These are phyloP conservation scores for Ctenosaura bakeri DNA, from an alignment of 2,797 vertebrate species.

Conservation along the genomic window DNA sequence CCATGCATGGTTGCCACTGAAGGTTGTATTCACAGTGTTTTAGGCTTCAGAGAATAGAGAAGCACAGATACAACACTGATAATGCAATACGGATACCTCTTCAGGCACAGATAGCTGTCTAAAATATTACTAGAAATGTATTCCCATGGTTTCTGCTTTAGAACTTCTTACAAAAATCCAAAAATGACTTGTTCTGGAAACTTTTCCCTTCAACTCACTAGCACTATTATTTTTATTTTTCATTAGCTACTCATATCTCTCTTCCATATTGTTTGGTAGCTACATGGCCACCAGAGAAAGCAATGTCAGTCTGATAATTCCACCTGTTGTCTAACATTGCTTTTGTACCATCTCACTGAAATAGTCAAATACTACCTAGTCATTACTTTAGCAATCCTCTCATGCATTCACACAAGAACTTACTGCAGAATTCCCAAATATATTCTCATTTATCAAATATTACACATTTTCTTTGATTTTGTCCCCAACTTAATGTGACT, in stretches of 20 bases:
- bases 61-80: not conserved
- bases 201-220: not conserved
- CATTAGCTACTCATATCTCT: not conserved
- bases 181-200: not conserved
- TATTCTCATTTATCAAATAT: not conserved
- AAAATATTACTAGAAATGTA: not conserved
- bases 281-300: not conserved
- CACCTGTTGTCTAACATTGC: too few species aligned
- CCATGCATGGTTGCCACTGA: not conserved
- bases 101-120: not conserved
- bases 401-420: not conserved
- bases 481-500: not conserved
- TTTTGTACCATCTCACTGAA: not conserved
- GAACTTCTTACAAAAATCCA: not conserved
- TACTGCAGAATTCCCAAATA: not conserved
- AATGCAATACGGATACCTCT: not conserved
- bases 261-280: not conserved
- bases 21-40: not conserved
- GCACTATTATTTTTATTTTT: too few species aligned
- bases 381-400: not conserved
- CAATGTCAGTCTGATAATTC: too few species aligned
- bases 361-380: not conserved
- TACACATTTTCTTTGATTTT: not conserved
- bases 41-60: not conserved
- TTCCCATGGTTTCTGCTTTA: not conserved